phyloP scores from a whole-genome alignment of 2,888 invertebrate genomes.

The Lasioglossum zephyrum region DNA sequence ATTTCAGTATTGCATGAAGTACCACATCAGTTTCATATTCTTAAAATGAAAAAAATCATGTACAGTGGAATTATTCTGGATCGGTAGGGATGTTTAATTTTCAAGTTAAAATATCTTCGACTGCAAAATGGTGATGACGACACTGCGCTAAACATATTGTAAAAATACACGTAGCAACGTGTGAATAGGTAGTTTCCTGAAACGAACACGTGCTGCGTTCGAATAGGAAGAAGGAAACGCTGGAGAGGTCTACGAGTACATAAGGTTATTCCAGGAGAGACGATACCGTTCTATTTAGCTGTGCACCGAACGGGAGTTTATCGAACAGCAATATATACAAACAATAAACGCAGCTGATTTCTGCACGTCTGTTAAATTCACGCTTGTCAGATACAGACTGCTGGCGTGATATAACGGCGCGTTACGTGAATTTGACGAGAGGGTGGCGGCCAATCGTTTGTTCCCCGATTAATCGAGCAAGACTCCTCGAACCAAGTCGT shows the following conservation, averaged over 20 bases:
- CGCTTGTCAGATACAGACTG: slow-evolving; percentile 80
- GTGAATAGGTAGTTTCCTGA: background rate
- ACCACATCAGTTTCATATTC: no score
- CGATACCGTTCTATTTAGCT: slow-evolving; percentile 21
- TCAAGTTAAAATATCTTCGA: no score
- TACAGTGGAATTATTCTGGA: no score
- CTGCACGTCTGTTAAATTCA: slow-evolving; percentile 79
- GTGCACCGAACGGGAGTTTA: slow-evolving; percentile 47
- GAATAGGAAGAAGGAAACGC: background rate
- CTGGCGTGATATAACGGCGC: slow-evolving; percentile 78
- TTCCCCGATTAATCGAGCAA: slow-evolving; percentile 66
- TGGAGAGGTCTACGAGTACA: background rate
- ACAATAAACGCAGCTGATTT: slow-evolving; percentile 78
- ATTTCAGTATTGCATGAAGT: no score
- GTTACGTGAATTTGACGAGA: slow-evolving; percentile 80
- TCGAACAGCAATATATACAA: slow-evolving; percentile 66
- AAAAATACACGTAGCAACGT: background rate
- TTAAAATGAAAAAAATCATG: no score
- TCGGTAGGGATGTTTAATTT: no score
- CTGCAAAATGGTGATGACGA: background rate
- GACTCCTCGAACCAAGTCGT: slow-evolving; percentile 50
- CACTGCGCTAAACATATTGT: background rate
- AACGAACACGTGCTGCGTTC: background rate
- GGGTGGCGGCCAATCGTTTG: slow-evolving; percentile 68
- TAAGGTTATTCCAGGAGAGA: slow-evolving; percentile 20